Conservation (phyloP, 2,888 invertebrate genomes). For the Caenorhabditis sulstoni region DNA sequence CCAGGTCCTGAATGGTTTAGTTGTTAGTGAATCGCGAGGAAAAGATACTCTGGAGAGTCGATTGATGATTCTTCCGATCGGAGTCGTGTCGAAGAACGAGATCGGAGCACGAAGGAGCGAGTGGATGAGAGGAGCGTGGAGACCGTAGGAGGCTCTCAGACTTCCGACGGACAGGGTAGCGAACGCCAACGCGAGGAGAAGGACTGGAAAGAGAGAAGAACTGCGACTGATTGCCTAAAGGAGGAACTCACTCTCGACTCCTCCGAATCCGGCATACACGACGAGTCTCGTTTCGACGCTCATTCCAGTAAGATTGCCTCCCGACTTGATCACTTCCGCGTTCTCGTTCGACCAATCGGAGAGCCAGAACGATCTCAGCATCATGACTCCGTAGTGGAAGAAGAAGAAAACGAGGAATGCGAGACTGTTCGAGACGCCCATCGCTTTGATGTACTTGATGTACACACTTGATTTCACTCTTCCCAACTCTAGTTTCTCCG, state of each 20-base stretch:
- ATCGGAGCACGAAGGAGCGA: constrained; percentile 74
- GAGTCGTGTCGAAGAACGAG: constrained; percentile 78
- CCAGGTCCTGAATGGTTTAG: too few relatives aligned
- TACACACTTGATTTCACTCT: too few relatives aligned
- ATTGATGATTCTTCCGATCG: constrained; percentile 78
- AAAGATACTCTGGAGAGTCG: constrained; percentile 77
- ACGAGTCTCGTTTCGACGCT: constrained; percentile 69
- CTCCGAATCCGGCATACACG: constrained; percentile 76
- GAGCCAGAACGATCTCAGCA: constrained; percentile 77
- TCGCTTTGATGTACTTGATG: constrained; percentile 74
- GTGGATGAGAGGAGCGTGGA: constrained; percentile 76
- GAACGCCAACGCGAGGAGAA: too few relatives aligned
- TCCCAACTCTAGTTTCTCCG: too few relatives aligned
- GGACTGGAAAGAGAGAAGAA: too few relatives aligned
- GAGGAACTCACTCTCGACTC: constrained; percentile 70
- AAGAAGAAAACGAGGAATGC: constrained; percentile 67
- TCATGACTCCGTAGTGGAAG: constrained; percentile 59
- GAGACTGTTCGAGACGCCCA: too few relatives aligned
- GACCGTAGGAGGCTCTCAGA: constrained; percentile 73
- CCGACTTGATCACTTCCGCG: constrained; percentile 53
- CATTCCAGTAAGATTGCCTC: too few relatives aligned
- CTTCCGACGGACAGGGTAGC: too few relatives aligned
- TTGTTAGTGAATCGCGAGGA: too few relatives aligned
- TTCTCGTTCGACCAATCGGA: constrained; percentile 79
- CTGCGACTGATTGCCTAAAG: too few relatives aligned